These are phyloP conservation scores for Semaprochilodus insignis DNA, from an alignment of 2,797 vertebrate genomes.

Conservation along the genomic window DNA sequence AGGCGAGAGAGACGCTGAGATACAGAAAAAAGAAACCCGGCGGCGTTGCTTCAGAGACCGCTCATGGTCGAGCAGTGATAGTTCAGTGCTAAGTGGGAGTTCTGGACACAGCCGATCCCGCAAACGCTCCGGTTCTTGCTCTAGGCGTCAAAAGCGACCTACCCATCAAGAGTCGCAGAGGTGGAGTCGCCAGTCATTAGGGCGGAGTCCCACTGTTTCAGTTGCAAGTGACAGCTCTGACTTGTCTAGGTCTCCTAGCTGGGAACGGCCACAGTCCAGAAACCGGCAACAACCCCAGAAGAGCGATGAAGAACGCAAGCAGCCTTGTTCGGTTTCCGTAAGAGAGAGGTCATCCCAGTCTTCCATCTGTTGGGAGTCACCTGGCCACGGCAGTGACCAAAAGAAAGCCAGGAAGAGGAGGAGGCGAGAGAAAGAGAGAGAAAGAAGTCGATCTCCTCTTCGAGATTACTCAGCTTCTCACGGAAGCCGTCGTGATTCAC, in stretches of 20 bases:
- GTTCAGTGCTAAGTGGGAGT: constrained; percentile 11
- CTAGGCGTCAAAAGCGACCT: background rate
- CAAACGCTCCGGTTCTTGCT: background rate
- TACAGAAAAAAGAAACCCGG: background rate
- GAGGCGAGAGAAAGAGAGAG: constrained; percentile 61
- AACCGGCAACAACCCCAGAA: background rate
- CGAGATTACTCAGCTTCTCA: background rate
- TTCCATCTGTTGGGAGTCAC: constrained; percentile 26
- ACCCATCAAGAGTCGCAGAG: background rate
- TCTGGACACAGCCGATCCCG: background rate
- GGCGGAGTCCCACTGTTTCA: background rate
- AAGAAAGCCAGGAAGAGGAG: constrained; percentile 69
- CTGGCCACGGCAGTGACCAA: constrained; percentile 18
- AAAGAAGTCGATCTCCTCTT: constrained; percentile 64
- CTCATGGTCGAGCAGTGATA: background rate
- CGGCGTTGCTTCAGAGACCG: background rate
- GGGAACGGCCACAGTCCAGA: background rate
- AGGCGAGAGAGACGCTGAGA: constrained; percentile 37
- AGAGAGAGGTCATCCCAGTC: constrained; percentile 10
- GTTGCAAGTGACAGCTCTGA: background rate
- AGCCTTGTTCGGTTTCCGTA: background rate
- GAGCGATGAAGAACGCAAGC: background rate
- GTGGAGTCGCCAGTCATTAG: background rate
- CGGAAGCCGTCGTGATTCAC: constrained; percentile 57
- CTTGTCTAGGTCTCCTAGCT: background rate